Percentiles rank a stretch among this genome's conserved stretches.
Conservation (phyloP, 1,140 invertebrate species). For the Brachionus rubens region DNA sequence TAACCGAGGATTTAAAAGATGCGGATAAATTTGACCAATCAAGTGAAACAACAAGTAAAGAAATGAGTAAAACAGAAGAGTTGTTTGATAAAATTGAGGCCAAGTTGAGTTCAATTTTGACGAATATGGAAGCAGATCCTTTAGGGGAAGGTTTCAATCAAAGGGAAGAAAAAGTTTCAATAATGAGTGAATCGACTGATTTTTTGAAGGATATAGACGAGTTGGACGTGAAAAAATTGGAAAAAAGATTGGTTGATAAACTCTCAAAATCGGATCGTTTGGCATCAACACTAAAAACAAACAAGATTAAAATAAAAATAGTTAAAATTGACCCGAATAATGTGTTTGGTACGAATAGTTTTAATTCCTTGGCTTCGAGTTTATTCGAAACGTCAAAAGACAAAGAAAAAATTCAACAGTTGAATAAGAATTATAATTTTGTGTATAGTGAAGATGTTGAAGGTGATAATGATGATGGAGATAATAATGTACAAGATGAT, state of each 20-base stretch:
- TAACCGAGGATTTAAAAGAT: neutral
- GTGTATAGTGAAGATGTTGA: neutral
- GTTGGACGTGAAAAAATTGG: neutral
- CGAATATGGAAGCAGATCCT: neutral
- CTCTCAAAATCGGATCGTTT: neutral
- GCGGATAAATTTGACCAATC: neutral
- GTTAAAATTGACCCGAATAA: neutral
- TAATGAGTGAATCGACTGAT: neutral
- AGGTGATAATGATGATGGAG: neutral
- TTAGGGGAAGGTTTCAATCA: neutral
- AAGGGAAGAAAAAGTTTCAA: neutral
- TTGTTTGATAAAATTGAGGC: slow-evolving; percentile 4
- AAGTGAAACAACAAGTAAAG: neutral
- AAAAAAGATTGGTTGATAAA: neutral
- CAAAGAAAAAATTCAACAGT: neutral
- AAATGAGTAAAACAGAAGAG: neutral
- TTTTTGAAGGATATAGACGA: neutral
- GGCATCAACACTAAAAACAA: too few species aligned
- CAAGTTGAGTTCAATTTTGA: neutral
- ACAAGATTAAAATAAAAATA: slow-evolving; percentile 19
- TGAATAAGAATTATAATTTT: neutral
- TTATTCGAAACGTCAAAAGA: neutral
- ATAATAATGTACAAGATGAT: too few species aligned
- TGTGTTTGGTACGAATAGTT: neutral
- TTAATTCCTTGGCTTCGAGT: neutral